Percentiles rank a stretch among this genome's conserved stretches.
Conservation (phyloP, 2,797 vertebrate species). For the Periparus ater region DNA sequence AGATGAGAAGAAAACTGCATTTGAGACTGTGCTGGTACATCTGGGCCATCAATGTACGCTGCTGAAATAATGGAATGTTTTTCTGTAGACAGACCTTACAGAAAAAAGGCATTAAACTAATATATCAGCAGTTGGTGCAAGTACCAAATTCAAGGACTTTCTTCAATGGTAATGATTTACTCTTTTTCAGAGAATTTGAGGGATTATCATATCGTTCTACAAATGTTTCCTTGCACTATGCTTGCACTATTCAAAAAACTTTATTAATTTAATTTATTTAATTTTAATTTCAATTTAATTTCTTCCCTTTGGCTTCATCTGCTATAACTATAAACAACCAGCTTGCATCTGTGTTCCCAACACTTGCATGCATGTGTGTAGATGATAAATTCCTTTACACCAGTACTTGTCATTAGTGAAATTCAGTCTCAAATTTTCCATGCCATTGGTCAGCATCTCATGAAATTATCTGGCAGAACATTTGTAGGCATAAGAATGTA, state of each 20-base stretch:
- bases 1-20: background rate
- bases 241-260: background rate
- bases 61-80: background rate
- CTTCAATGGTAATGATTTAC: background rate
- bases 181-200: background rate
- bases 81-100: background rate
- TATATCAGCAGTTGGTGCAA: background rate
- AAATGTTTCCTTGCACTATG: background rate
- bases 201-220: background rate
- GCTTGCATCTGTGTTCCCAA: background rate
- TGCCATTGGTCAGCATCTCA: background rate
- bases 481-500: background rate
- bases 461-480: background rate
- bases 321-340: background rate
- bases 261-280: background rate
- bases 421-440: background rate
- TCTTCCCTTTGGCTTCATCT: background rate
- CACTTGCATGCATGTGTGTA: accelerated
- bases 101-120: background rate
- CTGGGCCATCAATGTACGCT: background rate
- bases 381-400: background rate
- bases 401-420: background rate
- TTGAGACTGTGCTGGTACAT: background rate
- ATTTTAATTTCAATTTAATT: background rate
- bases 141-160: background rate